Conservation (phyloP, 1,140 invertebrate species). For the Araneus ventricosus region DNA sequence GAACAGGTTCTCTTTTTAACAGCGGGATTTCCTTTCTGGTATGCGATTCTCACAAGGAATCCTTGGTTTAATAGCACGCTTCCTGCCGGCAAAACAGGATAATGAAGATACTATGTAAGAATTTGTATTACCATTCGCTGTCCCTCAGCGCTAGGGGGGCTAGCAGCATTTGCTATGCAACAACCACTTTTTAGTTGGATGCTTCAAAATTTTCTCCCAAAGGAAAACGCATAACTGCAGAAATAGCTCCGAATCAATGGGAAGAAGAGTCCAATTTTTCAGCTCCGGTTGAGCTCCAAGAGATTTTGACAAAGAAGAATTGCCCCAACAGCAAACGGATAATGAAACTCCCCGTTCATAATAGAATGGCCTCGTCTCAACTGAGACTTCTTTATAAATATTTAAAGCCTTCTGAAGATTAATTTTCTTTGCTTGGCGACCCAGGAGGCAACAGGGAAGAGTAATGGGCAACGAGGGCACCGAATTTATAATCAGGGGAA, state of each 20-base stretch:
- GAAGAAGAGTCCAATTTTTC: not conserved
- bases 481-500: not conserved
- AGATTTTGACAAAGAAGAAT: not conserved
- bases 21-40: not conserved
- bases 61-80: not conserved
- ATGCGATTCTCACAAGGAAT: not conserved
- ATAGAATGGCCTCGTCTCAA: not conserved
- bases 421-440: not conserved
- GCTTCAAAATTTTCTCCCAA: not conserved
- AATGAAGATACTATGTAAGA: not conserved
- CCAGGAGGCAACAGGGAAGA: not conserved
- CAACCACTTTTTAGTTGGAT: not conserved
- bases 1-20: not conserved
- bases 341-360: not conserved
- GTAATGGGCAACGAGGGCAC: not conserved
- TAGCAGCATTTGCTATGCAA: not conserved
- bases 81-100: not conserved
- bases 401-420: not conserved
- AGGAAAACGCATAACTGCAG: not conserved
- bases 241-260: not conserved
- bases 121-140: not conserved
- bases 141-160: not conserved
- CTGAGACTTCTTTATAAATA: slow-evolving; percentile 27
- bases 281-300: not conserved
- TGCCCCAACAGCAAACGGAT: not conserved